A percentile compares a stretch with the other conserved stretches of the same genome.
Evolutionary conservation across 1,140 invertebrate species (phyloP).

Genomic region (Drosophila punjabiensis): DNA sequence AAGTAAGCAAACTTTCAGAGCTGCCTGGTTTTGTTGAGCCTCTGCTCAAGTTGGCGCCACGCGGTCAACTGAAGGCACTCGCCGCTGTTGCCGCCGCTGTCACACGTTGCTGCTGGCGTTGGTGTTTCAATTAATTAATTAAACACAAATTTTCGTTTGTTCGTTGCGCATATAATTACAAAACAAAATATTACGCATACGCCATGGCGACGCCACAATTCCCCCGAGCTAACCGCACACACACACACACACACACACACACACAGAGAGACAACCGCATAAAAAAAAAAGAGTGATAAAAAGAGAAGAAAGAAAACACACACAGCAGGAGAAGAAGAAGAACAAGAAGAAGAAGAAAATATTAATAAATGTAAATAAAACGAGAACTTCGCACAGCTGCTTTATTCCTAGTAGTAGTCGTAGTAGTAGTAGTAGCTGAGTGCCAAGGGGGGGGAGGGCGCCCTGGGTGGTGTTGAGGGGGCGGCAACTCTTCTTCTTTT

Average conservation of each 20-base stretch:
- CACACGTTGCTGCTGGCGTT: constrained; percentile 15
- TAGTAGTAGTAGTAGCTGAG: not conserved
- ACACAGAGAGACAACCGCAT: not conserved
- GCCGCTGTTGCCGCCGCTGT: constrained; percentile 4
- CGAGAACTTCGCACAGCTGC: constrained; percentile 48
- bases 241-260: constrained; percentile 13
- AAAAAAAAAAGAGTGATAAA: constrained; percentile 15
- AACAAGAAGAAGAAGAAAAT: constrained; percentile 15
- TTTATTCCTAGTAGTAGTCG: constrained; percentile 13
- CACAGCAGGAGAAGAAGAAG: not conserved
- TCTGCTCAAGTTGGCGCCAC: constrained; percentile 70
- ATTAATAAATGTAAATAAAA: constrained; percentile 58
- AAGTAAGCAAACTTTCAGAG: not conserved
- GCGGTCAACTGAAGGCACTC: constrained; percentile 59
- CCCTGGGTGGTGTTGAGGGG: not conserved
- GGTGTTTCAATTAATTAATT: constrained; percentile 76
- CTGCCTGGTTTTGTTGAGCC: constrained; percentile 27
- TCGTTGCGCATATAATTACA: constrained; percentile 68
- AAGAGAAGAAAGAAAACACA: not conserved
- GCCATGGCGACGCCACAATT: constrained; percentile 61
- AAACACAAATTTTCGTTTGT: constrained; percentile 66
- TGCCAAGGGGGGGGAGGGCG: not conserved
- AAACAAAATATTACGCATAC: constrained; percentile 76
- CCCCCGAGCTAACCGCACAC: constrained; percentile 42
- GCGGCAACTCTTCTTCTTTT: constrained; percentile 14